Evolutionary conservation across 2,797 vertebrate species (phyloP).

Genomic region (Acanthopagrus latus): DNA sequence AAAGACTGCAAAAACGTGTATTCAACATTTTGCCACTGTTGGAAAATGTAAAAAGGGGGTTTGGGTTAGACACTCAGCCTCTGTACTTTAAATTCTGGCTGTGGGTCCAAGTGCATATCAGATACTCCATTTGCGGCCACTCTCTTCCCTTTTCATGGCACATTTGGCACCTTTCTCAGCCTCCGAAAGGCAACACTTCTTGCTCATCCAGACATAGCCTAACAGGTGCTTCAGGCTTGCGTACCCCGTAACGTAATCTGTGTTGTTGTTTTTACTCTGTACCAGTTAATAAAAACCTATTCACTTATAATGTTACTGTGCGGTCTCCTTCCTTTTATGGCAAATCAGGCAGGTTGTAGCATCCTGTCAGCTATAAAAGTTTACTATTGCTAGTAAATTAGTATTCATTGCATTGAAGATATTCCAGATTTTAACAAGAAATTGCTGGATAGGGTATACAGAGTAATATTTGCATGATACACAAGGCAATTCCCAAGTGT

Average conservation of each 20-base stretch:
- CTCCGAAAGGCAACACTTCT: neutral
- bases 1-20: neutral
- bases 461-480: constrained; percentile 70
- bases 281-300: constrained; percentile 2
- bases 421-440: constrained; percentile 54
- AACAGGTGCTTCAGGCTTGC: neutral
- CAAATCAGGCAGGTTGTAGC: neutral
- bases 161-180: neutral
- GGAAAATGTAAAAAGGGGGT: neutral
- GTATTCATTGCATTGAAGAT: constrained; percentile 51
- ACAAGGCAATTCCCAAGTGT: constrained; percentile 65
- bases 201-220: constrained; percentile 1
- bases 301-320: constrained; percentile 7
- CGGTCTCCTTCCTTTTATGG: constrained; percentile 17
- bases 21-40: neutral
- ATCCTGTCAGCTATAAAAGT: constrained; percentile 19
- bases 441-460: constrained; percentile 37
- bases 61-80: neutral
- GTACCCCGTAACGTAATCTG: constrained; percentile 7
- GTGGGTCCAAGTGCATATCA: neutral
- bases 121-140: neutral
- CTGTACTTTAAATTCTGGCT: neutral
- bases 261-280: constrained; percentile 13
- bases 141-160: neutral
- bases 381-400: constrained; percentile 47